phyloP scores from a whole-genome alignment of 2,797 vertebrate genomes.

The Strix occidentalis region DNA sequence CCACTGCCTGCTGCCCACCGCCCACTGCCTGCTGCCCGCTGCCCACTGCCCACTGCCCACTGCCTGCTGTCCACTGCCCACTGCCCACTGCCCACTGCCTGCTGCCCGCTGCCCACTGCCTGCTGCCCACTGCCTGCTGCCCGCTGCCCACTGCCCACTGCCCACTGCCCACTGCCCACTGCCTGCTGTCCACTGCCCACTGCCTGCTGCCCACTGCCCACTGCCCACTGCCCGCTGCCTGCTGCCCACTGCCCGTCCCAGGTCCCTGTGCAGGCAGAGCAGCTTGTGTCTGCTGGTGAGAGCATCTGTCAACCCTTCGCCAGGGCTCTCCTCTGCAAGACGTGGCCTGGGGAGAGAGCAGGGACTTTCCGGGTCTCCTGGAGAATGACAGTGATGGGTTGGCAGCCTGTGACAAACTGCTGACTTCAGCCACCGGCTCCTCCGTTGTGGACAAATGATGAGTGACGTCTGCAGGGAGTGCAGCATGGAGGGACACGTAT shows the following conservation, averaged over 20 bases:
- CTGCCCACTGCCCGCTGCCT: not conserved
- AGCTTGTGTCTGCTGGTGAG: rapidly evolving
- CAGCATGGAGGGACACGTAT: not conserved
- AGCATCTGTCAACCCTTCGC: not conserved
- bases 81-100: too few species aligned
- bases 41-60: too few species aligned
- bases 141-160: too few species aligned
- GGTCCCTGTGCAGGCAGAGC: not conserved
- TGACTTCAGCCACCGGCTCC: not conserved
- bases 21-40: too few species aligned
- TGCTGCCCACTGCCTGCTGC: too few species aligned
- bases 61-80: too few species aligned
- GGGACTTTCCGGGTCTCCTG: not conserved
- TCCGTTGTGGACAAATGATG: not conserved
- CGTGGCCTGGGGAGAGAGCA: too few species aligned
- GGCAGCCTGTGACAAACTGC: not conserved
- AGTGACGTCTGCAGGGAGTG: not conserved
- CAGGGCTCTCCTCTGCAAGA: not conserved
- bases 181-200: too few species aligned
- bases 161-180: too few species aligned
- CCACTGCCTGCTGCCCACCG: too few species aligned
- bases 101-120: too few species aligned
- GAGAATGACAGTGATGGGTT: not conserved
- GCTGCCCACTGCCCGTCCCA: not conserved
- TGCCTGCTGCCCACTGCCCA: not conserved